phyloP scores from a whole-genome alignment of 2,888 invertebrate species.

The Folsomia manolachei region DNA sequence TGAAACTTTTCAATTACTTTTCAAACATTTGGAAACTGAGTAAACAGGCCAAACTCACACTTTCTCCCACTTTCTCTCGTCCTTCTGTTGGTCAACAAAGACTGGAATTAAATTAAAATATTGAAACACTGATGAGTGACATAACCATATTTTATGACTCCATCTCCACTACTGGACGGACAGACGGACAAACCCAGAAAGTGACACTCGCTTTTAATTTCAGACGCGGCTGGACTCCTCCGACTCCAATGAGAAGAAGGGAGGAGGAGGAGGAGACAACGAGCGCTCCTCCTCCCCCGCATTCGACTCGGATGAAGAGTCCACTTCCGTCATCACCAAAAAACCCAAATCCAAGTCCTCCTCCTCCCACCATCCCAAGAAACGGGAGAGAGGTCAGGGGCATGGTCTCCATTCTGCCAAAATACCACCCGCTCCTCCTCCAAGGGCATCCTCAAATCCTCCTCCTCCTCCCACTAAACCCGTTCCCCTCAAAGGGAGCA shows the following conservation, averaged over 20 bases:
- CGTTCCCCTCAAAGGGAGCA: neutral
- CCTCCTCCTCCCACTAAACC: neutral
- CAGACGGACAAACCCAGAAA: too few relatives aligned
- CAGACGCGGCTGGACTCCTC: slow-evolving; percentile 42
- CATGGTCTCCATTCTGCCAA: neutral
- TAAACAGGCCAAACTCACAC: too few relatives aligned
- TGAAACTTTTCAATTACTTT: neutral
- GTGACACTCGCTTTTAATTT: neutral
- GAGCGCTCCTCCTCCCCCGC: slow-evolving; percentile 89
- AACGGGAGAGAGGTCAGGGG: neutral
- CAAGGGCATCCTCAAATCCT: slow-evolving; percentile 26
- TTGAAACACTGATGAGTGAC: too few relatives aligned
- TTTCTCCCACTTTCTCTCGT: too few relatives aligned
- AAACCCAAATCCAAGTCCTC: slow-evolving; percentile 34
- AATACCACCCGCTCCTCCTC: slow-evolving; percentile 26
- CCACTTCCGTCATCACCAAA: slow-evolving; percentile 58
- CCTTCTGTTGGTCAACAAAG: too few relatives aligned
- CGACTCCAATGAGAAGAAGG: slow-evolving; percentile 42
- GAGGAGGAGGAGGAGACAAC: too few relatives aligned
- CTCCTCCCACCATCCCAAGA: neutral
- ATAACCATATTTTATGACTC: too few relatives aligned
- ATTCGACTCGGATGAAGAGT: slow-evolving; percentile 91
- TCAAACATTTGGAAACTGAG: too few relatives aligned
- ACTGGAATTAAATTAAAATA: too few relatives aligned
- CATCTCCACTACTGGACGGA: too few relatives aligned